phyloP scores from a whole-genome alignment of 2,888 invertebrate species.

The Ryuthela nishihirai region DNA sequence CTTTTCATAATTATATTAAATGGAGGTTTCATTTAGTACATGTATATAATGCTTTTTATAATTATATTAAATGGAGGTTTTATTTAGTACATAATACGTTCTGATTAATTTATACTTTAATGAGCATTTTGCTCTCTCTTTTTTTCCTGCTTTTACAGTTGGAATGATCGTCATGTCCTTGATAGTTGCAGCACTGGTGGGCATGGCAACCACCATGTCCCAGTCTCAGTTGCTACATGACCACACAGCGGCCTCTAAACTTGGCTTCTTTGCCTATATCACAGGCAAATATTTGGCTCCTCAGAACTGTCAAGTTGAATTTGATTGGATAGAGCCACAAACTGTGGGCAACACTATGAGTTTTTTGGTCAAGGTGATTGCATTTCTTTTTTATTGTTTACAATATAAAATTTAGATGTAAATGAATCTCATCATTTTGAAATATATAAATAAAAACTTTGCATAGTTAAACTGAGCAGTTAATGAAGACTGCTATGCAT shows the following conservation, averaged over 20 bases:
- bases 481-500: too few relatives aligned
- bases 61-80: neutral
- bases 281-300: constrained; percentile 87
- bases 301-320: constrained; percentile 78
- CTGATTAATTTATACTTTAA: neutral
- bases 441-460: too few relatives aligned
- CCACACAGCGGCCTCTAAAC: constrained; percentile 61
- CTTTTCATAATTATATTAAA: too few relatives aligned
- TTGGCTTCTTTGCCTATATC: constrained; percentile 82
- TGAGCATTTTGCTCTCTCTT: neutral
- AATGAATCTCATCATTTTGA: too few relatives aligned
- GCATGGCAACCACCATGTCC: constrained; percentile 78
- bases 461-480: too few relatives aligned
- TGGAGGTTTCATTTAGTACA: too few relatives aligned
- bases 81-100: neutral
- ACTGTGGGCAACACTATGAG: constrained; percentile 86
- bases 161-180: constrained; percentile 52
- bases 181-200: constrained; percentile 82
- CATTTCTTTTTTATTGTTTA: neutral
- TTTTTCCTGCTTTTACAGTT: too few relatives aligned
- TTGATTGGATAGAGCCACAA: constrained; percentile 89
- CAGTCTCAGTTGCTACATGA: constrained; percentile 85
- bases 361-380: constrained; percentile 68
- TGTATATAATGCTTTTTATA: neutral
- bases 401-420: neutral